These are phyloP conservation scores for Listrodromus nycthemerus DNA, from an alignment of 2,888 invertebrate species.

Conservation along the genomic window DNA sequence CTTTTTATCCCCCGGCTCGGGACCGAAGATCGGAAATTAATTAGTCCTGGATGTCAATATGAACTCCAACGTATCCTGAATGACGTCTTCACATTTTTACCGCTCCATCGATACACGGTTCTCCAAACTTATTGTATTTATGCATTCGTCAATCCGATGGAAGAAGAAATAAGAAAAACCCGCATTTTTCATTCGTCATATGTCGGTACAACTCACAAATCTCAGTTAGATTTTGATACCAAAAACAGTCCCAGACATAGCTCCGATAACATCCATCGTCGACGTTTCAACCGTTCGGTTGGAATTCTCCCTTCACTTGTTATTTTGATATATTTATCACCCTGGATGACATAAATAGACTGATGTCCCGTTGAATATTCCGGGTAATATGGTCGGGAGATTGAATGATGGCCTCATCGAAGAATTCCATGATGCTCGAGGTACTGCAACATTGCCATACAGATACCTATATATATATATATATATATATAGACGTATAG, in stretches of 20 bases:
- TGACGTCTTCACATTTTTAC: not conserved
- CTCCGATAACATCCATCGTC: not conserved
- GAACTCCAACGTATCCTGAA: slow-evolving; percentile 40
- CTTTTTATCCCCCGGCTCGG: not conserved
- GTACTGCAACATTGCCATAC: not conserved
- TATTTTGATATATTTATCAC: slow-evolving; percentile 53
- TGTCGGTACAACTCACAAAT: not conserved
- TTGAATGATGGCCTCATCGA: slow-evolving; percentile 57
- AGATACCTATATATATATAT: not conserved
- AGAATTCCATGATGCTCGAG: slow-evolving; percentile 47
- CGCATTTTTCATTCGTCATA: not conserved
- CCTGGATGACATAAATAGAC: slow-evolving; percentile 55
- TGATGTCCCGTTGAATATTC: slow-evolving; percentile 64
- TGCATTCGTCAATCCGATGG: not conserved
- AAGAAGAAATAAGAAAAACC: not conserved
- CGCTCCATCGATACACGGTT: not conserved
- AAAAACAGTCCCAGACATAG: not conserved
- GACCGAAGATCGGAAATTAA: slow-evolving; percentile 22
- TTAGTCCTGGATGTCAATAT: slow-evolving; percentile 39
- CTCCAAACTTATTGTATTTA: not conserved
- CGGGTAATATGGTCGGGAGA: slow-evolving; percentile 54
- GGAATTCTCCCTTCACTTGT: slow-evolving; percentile 31
- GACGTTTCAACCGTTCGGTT: not conserved
- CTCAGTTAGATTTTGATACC: not conserved
- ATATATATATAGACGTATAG: not conserved